Evolutionary conservation across 2,113 vertebrate genomes (phyloP).

Genomic region (Onychorhynchus coronatus): DNA sequence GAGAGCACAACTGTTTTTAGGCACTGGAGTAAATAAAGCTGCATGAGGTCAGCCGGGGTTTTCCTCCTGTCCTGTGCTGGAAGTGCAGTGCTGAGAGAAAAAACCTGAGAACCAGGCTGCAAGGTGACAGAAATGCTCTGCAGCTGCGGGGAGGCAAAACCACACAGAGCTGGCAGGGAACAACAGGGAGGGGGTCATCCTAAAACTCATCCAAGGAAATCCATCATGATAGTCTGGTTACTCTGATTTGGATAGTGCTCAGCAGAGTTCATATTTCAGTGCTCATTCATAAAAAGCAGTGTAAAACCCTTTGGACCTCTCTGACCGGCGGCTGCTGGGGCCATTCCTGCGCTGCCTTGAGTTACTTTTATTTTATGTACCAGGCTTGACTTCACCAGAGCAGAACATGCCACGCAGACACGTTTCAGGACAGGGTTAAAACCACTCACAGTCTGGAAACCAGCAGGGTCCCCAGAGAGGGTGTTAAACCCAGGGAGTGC

Average conservation of each 20-base stretch:
- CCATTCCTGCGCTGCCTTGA: not conserved
- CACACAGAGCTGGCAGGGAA: not conserved
- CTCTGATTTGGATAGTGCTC: not conserved
- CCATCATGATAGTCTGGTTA: not conserved
- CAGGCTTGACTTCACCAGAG: not conserved
- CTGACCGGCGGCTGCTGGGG: rapidly evolving
- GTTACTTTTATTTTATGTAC: not conserved
- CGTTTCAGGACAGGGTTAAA: slow-evolving; percentile 71
- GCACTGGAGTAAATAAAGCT: not conserved
- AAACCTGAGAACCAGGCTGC: not conserved
- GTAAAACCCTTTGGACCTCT: not conserved
- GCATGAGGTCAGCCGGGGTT: not conserved
- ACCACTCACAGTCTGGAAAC: slow-evolving; percentile 75
- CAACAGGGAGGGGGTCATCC: not conserved
- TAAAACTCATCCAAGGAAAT: not conserved
- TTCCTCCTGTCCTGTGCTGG: not conserved
- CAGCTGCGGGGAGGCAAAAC: not conserved
- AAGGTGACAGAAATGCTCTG: not conserved
- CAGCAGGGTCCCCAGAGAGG: slow-evolving; percentile 63
- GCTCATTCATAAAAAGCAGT: not conserved
- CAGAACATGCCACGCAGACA: not conserved
- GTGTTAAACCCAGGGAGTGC: slow-evolving; percentile 79
- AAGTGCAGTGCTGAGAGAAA: not conserved
- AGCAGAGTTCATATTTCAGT: not conserved
- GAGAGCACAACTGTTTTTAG: not conserved